These are phyloP conservation scores for Petaurus breviceps DNA, from an alignment of 2,113 vertebrate genomes.

Conservation along the genomic window DNA sequence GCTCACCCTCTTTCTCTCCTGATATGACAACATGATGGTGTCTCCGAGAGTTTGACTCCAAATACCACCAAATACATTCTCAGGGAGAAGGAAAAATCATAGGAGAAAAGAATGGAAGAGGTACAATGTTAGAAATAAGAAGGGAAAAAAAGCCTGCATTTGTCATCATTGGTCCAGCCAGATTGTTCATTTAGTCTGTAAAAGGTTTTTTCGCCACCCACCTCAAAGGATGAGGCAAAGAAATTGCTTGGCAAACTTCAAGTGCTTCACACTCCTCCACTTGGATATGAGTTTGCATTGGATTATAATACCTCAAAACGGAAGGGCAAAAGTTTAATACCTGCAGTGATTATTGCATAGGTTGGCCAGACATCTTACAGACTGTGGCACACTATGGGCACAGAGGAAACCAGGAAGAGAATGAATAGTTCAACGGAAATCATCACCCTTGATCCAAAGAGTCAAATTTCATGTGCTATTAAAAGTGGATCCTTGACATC, in stretches of 20 bases:
- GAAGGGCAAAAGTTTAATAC: not conserved
- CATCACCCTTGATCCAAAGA: not conserved
- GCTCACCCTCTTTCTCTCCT: not conserved
- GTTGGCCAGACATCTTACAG: not conserved
- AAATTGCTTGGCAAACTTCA: not conserved
- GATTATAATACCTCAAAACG: not conserved
- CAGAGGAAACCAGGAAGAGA: not conserved
- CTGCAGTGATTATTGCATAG: not conserved
- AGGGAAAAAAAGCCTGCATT: not conserved
- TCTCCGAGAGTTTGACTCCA: not conserved
- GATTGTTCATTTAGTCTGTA: not conserved
- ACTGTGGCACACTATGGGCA: not conserved
- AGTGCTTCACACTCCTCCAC: not conserved
- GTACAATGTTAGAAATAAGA: not conserved
- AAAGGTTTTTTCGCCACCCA: not conserved
- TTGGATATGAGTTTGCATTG: not conserved
- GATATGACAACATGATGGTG: not conserved
- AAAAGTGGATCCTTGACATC: not conserved
- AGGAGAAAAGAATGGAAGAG: not conserved
- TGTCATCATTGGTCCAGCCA: not conserved
- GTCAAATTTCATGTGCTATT: not conserved
- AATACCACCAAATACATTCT: not conserved
- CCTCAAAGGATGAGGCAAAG: not conserved
- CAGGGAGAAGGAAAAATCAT: not conserved
- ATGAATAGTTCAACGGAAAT: not conserved